Conservation (phyloP, 2,888 invertebrate genomes). For the Parnassius orleans region DNA sequence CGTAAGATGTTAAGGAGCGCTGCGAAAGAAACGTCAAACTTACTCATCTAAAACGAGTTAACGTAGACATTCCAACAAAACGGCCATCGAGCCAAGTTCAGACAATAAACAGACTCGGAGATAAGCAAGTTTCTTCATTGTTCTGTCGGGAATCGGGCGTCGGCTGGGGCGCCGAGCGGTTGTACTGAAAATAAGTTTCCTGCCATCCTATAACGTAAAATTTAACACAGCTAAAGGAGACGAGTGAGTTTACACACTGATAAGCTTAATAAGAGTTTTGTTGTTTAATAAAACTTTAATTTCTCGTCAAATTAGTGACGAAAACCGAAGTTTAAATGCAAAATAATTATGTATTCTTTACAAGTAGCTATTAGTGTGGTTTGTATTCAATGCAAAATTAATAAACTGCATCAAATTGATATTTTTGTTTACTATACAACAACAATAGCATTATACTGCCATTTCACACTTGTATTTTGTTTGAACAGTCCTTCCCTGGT, state of each 20-base stretch:
- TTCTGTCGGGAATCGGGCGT: slow-evolving; percentile 47
- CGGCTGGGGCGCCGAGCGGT: slow-evolving; percentile 38
- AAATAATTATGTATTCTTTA: no score
- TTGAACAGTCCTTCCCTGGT: no score
- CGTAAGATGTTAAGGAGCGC: slow-evolving; percentile 43
- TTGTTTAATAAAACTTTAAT: slow-evolving; percentile 1
- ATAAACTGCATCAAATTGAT: no score
- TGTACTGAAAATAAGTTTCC: slow-evolving; percentile 53
- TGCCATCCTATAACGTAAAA: slow-evolving; percentile 32
- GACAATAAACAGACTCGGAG: slow-evolving; percentile 72
- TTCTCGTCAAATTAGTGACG: not conserved
- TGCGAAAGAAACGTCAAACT: slow-evolving; percentile 56
- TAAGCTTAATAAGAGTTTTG: slow-evolving; percentile 11
- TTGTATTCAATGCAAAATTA: no score
- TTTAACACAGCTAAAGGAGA: slow-evolving; percentile 28
- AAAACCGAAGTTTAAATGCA: no score
- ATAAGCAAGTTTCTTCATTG: slow-evolving; percentile 62
- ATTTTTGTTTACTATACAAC: no score
- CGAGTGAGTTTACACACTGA: slow-evolving; percentile 5
- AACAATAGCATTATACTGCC: no score
- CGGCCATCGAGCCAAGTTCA: slow-evolving; percentile 66
- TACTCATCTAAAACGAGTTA: slow-evolving; percentile 66
- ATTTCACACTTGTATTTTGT: no score
- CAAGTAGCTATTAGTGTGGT: no score
- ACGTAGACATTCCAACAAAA: slow-evolving; percentile 67